A percentile compares a stretch with the other conserved stretches of the same genome.
Evolutionary conservation across 2,888 invertebrate species (phyloP).

Genomic region (Chymomyza procnemis): DNA sequence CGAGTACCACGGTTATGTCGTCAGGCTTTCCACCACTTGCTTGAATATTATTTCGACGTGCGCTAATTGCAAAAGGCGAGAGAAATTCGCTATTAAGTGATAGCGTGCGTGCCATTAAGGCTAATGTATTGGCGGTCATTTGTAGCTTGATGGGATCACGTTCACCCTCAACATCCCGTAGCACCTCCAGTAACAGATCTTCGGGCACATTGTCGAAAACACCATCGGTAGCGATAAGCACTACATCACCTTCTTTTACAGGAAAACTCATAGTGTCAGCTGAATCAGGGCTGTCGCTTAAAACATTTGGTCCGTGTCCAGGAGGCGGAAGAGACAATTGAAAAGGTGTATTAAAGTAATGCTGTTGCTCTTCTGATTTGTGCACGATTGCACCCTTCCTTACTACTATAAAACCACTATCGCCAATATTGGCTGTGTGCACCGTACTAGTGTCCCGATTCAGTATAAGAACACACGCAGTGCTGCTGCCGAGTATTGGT

Average conservation of each 20-base stretch:
- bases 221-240: slow-evolving; percentile 97
- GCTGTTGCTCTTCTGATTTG: slow-evolving; percentile 97
- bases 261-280: slow-evolving; percentile 93
- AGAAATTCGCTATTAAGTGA: slow-evolving; percentile 96
- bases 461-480: slow-evolving; percentile 96
- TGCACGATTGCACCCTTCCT: slow-evolving; percentile 92
- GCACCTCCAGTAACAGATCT: slow-evolving; percentile 90
- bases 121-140: slow-evolving; percentile 95
- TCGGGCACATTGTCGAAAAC: slow-evolving; percentile 99
- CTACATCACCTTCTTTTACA: slow-evolving; percentile 94
- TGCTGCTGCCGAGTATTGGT: slow-evolving; percentile 96
- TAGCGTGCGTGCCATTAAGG: slow-evolving; percentile 95
- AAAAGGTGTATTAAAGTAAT: slow-evolving; percentile 99
- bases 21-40: slow-evolving; percentile 98
- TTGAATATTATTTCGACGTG: slow-evolving; percentile 94
- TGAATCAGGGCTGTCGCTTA: slow-evolving; percentile 95
- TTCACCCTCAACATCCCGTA: slow-evolving; percentile 87
- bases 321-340: slow-evolving; percentile 97
- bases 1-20: slow-evolving; percentile 97
- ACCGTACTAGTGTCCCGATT: slow-evolving; percentile 93
- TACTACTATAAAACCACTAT: slow-evolving; percentile 97
- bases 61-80: slow-evolving; percentile 96
- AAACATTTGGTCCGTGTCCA: slow-evolving; percentile 90
- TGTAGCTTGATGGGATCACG: slow-evolving; percentile 88
- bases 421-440: slow-evolving; percentile 98